Percentiles rank a stretch among this genome's conserved stretches.
Evolutionary conservation across 2,113 vertebrate species (phyloP).

Genomic region (Anoura caudifer): DNA sequence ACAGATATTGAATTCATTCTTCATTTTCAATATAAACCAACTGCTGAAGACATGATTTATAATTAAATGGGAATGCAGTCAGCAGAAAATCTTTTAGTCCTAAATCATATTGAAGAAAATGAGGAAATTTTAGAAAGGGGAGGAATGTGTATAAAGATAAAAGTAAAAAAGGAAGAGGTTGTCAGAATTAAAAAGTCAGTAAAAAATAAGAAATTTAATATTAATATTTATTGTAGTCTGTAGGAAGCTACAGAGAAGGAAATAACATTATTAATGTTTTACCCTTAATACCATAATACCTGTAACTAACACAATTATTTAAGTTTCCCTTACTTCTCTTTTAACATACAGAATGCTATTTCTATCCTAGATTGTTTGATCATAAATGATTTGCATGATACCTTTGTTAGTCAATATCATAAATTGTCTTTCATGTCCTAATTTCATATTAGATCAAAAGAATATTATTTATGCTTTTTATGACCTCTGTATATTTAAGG

Average conservation of each 20-base stretch:
- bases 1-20: constrained; percentile 60
- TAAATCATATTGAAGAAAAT: constrained; percentile 38
- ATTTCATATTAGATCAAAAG: not conserved
- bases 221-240: not conserved
- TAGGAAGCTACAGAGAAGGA: not conserved
- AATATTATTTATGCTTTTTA: not conserved
- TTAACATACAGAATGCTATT: not conserved
- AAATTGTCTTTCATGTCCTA: not conserved
- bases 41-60: constrained; percentile 54
- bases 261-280: not conserved
- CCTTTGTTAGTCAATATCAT: not conserved
- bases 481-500: not conserved
- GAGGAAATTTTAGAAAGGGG: not conserved
- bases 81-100: constrained; percentile 21
- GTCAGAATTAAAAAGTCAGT: not conserved
- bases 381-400: not conserved
- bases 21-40: constrained; percentile 65
- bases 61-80: constrained; percentile 37
- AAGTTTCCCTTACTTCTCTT: rapidly evolving
- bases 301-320: not conserved
- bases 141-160: not conserved
- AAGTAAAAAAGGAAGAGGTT: not conserved
- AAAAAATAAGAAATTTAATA: not conserved
- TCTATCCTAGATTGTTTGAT: not conserved
- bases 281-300: not conserved